Evolutionary conservation across 2,888 invertebrate species (phyloP).

Genomic region (Mechanitis messenoides): DNA sequence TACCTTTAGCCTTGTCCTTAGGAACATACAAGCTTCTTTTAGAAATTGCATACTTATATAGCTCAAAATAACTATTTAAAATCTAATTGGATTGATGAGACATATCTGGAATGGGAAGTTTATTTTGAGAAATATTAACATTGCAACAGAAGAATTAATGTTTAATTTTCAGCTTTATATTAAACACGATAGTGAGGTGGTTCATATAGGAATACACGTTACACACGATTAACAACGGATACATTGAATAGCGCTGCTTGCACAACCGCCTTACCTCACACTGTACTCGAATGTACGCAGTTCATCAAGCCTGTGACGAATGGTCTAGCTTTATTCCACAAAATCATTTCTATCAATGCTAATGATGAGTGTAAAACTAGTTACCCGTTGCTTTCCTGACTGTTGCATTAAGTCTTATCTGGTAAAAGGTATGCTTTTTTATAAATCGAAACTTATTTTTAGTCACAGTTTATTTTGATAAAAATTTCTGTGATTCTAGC

Average conservation of each 20-base stretch:
- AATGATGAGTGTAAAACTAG: conserved; percentile 14
- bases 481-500: conserved; percentile 25
- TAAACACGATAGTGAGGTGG: not conserved
- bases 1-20: conserved; percentile 6
- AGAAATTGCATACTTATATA: not conserved
- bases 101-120: not conserved
- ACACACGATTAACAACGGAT: not conserved
- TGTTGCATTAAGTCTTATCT: conserved; percentile 25
- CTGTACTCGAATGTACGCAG: conserved; percentile 12
- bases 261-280: conserved; percentile 13
- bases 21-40: conserved; percentile 2
- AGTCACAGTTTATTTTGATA: conserved; percentile 23
- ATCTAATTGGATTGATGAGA: not conserved
- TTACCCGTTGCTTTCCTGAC: conserved; percentile 21
- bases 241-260: conserved; percentile 4
- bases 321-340: conserved; percentile 17
- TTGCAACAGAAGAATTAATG: not conserved
- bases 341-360: conserved; percentile 16
- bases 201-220: conserved; percentile 1
- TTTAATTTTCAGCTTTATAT: conserved; percentile 5
- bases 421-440: conserved; percentile 26
- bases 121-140: conserved; percentile 6
- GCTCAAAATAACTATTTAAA: not conserved
- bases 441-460: conserved; percentile 20
- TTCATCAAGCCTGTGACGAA: conserved; percentile 19